Base-by-base conservation (phyloP, 2,113 vertebrate genomes). In the Micronycteris hirsuta region DNA sequence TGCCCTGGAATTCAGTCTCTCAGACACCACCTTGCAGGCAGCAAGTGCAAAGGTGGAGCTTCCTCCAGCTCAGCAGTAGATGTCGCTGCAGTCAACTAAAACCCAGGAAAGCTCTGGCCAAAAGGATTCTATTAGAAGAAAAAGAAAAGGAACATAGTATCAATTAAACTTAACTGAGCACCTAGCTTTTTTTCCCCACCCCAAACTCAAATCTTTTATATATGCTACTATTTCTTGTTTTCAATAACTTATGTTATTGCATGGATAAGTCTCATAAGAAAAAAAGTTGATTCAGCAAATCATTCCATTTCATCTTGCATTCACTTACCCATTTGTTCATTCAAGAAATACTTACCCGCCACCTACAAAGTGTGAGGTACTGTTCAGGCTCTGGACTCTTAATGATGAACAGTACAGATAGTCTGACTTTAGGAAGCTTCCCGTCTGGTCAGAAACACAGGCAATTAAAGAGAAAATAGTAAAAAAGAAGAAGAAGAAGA, bases 41-140 rank as follows among this genome's bases (percentile, higher is more conserved):
- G 70, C 58, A 78, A 41, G 54, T 84, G 82, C 52, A 90, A 89
- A 96, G 78, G 6, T 77, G 19, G 14, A 19, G 47, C 10, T 94
- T 97, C 70, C 49, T 77, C 15, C 5, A 43, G 20, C 0, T 1
- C 12, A 81, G 9, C 47, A 63, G 94, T 91, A 97, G 95, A 83
- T 80, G 54, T 94, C 89, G 0, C 77, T 96, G 86, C 24, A 97
- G 94, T 95, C 47, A 56, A 24, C 93, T 63, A 56, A 94, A 98
- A 94, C n/a, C 36, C 26, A 73, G 86, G 61, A 28, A 80, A 19
- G 38, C 15, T 33, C 36, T 16, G 52, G 24, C 49, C 10, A 9
- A 52, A 84, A 86, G 43, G 52, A 67, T 76, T 80, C 45, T 28
- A 0, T 54, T 47, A 58, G 52, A 77, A 7, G 76, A 47, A 70